A percentile compares a stretch with the other conserved stretches of the same genome.
These are phyloP conservation scores for Aspidapion aeneum DNA, from an alignment of 2,888 invertebrate species.

Conservation along the genomic window DNA sequence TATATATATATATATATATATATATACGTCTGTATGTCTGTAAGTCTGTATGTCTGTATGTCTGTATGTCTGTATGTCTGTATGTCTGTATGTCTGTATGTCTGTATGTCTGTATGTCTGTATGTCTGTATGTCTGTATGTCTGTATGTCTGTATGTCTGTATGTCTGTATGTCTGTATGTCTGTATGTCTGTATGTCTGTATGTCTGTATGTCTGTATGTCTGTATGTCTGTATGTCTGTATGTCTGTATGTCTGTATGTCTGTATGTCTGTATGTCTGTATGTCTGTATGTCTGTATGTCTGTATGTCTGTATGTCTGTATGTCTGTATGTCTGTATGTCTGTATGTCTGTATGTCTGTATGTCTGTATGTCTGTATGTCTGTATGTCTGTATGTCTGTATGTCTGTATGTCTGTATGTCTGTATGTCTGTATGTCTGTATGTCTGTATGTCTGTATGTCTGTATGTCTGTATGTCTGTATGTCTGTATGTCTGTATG, in stretches of 20 bases:
- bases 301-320: constrained; percentile 3
- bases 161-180: constrained; percentile 3
- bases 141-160: constrained; percentile 1
- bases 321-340: constrained; percentile 1
- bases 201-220: constrained; percentile 1
- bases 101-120: constrained; percentile 3
- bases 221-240: constrained; percentile 1
- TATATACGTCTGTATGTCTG: constrained; percentile 4
- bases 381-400: no score
- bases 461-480: no score
- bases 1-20: constrained; percentile 9
- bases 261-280: constrained; percentile 3
- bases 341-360: no score
- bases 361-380: no score
- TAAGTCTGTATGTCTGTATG: constrained; percentile 3
- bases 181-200: constrained; percentile 2
- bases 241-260: constrained; percentile 4
- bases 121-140: constrained; percentile 4
- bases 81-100: constrained; percentile 3
- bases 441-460: no score
- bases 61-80: constrained; percentile 3
- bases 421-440: no score
- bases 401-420: no score
- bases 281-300: constrained; percentile 4
- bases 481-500: no score